phyloP scores from a whole-genome alignment of 2,113 vertebrate species.

The Opisthocomus hoazin region DNA sequence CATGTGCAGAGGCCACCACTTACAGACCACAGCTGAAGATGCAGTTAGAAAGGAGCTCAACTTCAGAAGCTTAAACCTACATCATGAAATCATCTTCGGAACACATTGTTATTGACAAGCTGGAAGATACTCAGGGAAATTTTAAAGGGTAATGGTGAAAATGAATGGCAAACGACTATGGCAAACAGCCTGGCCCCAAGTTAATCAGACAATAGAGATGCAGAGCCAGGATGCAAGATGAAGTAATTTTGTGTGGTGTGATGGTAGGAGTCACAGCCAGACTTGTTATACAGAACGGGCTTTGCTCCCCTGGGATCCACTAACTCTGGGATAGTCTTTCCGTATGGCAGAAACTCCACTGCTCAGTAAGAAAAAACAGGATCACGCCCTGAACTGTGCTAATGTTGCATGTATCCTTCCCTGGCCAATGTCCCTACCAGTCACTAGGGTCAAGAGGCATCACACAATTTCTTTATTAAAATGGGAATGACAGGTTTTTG shows the following conservation, averaged over 20 bases:
- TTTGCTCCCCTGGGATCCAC: background rate
- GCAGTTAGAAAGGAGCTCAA: background rate
- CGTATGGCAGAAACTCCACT: background rate
- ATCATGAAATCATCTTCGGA: background rate
- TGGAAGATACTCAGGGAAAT: background rate
- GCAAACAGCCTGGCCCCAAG: background rate
- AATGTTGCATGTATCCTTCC: background rate
- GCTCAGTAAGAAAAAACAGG: background rate
- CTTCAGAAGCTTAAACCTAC: background rate
- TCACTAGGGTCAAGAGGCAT: background rate
- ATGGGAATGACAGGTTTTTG: background rate
- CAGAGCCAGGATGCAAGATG: background rate
- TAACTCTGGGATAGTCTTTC: background rate
- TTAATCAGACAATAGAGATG: background rate
- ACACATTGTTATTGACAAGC: background rate
- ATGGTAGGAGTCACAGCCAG: background rate
- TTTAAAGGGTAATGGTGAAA: background rate
- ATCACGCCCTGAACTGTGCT: background rate
- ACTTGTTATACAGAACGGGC: background rate
- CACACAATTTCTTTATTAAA: background rate
- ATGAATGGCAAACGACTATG: background rate
- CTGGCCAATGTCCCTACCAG: accelerated
- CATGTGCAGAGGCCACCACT: background rate
- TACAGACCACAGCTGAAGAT: background rate
- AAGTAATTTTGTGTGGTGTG: background rate